Conservation (phyloP, 2,797 vertebrate genomes). For the Myripristis jacobus region DNA sequence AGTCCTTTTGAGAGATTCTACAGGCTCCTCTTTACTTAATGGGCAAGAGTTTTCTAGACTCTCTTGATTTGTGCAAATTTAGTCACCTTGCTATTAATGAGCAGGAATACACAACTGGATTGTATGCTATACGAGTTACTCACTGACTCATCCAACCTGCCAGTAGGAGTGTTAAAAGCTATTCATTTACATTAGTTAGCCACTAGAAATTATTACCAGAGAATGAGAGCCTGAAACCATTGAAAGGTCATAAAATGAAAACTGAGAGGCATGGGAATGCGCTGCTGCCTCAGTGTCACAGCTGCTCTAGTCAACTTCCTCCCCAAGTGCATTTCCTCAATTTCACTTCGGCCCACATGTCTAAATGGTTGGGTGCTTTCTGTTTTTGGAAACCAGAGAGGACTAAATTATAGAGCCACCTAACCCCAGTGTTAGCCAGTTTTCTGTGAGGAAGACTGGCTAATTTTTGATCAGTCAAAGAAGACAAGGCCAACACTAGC, state of each 20-base stretch:
- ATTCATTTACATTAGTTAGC: constrained; percentile 42
- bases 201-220: constrained; percentile 58
- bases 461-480: constrained; percentile 20
- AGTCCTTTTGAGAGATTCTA: background rate
- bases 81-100: constrained; percentile 77
- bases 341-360: constrained; percentile 70
- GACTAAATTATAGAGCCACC: constrained; percentile 54
- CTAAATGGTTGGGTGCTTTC: constrained; percentile 50
- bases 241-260: constrained; percentile 78
- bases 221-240: constrained; percentile 47
- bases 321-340: constrained; percentile 74
- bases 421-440: constrained; percentile 31
- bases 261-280: constrained; percentile 77
- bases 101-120: constrained; percentile 74
- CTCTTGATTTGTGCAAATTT: constrained; percentile 29
- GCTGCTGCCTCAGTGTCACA: constrained; percentile 74
- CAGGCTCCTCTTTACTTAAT: background rate
- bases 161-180: constrained; percentile 39
- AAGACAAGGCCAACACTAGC: background rate
- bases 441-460: constrained; percentile 16
- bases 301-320: constrained; percentile 79
- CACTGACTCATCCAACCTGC: constrained; percentile 59
- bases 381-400: constrained; percentile 35
- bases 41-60: background rate
- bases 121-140: constrained; percentile 77